phyloP scores from a whole-genome alignment of 1,140 invertebrate species.

The Listronotus oregonensis region DNA sequence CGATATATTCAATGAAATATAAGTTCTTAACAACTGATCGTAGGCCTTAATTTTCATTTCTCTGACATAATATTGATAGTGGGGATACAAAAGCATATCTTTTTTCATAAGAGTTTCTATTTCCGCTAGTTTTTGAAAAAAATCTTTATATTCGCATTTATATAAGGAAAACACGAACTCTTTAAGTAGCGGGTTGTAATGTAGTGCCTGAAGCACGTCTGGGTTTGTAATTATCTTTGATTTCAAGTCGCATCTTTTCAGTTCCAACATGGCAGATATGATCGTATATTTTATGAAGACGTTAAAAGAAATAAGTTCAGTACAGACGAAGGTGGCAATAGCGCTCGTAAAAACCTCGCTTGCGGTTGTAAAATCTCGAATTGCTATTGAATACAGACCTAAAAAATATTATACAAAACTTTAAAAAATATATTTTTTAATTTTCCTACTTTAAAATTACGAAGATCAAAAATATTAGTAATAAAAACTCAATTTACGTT shows the following conservation, averaged over 20 bases:
- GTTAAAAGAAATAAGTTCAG: slow-evolving; percentile 95
- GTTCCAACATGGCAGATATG: slow-evolving; percentile 78
- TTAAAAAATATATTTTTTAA: too few relatives aligned
- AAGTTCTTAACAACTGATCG: slow-evolving; percentile 92
- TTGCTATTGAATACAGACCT: slow-evolving; percentile 83
- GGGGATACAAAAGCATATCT: slow-evolving; percentile 88
- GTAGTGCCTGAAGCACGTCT: slow-evolving; percentile 90
- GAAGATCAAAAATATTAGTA: too few relatives aligned
- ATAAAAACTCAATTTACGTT: too few relatives aligned
- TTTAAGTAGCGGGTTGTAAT: slow-evolving; percentile 79
- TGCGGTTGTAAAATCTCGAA: slow-evolving; percentile 92
- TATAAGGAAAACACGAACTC: slow-evolving; percentile 92
- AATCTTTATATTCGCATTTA: slow-evolving; percentile 93
- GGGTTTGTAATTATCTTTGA: slow-evolving; percentile 87
- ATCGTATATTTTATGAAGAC: slow-evolving; percentile 88
- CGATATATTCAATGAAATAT: slow-evolving; percentile 87
- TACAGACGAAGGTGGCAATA: slow-evolving; percentile 98
- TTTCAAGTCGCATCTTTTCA: slow-evolving; percentile 76
- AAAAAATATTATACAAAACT: slow-evolving; percentile 4
- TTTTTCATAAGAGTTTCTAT: slow-evolving; percentile 83
- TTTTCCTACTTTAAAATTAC: too few relatives aligned
- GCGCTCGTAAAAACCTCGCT: slow-evolving; percentile 93
- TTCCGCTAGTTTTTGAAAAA: slow-evolving; percentile 81
- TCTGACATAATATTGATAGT: slow-evolving; percentile 93
- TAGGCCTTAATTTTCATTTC: slow-evolving; percentile 97